Percentiles rank a stretch among this genome's conserved stretches.
phyloP scores from a whole-genome alignment of 2,113 vertebrate genomes.

The Panthera uncia region DNA sequence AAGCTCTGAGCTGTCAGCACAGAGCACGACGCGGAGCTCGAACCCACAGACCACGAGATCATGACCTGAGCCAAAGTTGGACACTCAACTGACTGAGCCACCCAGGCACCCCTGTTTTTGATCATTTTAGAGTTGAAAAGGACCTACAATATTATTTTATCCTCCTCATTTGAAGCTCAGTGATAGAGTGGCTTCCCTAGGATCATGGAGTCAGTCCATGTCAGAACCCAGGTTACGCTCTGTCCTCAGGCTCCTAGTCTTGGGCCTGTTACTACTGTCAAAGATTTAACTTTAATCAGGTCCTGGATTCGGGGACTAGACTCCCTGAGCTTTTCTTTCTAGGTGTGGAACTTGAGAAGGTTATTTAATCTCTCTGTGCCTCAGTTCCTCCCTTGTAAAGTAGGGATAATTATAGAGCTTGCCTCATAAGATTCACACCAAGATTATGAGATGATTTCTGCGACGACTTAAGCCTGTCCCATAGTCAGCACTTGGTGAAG shows the following conservation, averaged over 20 bases:
- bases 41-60: too few species aligned
- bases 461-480: neutral
- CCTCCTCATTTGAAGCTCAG: neutral
- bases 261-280: neutral
- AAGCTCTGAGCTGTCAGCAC: too few species aligned
- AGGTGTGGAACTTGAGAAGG: neutral
- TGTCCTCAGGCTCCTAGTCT: neutral
- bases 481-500: too few species aligned
- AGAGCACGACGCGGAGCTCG: too few species aligned
- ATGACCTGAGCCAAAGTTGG: too few species aligned
- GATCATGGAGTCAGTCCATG: neutral
- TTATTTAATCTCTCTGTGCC: neutral
- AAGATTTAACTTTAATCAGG: neutral
- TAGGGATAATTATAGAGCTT: neutral
- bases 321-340: neutral
- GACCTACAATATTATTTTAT: neutral
- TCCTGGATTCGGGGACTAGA: too few species aligned
- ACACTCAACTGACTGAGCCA: too few species aligned
- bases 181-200: neutral
- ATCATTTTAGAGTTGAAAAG: neutral
- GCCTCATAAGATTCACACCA: neutral
- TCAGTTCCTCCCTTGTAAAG: neutral
- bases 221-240: neutral
- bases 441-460: neutral
- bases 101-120: neutral